phyloP scores from a whole-genome alignment of 1,140 invertebrate species.

The Drosophila kurseongensis region DNA sequence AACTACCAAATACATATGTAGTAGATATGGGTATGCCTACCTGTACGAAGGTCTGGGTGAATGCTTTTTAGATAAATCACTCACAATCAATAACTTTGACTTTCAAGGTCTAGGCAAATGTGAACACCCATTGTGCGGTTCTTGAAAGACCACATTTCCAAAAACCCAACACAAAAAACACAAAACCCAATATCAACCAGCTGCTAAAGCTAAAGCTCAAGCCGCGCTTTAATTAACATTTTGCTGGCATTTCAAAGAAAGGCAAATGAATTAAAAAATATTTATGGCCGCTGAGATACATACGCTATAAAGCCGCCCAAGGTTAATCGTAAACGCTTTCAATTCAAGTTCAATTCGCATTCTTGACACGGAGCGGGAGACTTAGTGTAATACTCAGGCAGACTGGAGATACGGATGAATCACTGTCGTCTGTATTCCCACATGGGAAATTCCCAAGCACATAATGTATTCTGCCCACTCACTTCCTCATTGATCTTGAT shows the following conservation, averaged over 20 bases:
- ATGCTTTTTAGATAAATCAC: constrained; percentile 58
- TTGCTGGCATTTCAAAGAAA: constrained; percentile 46
- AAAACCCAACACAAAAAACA: neutral
- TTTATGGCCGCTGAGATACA: constrained; percentile 13
- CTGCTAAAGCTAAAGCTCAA: constrained; percentile 6
- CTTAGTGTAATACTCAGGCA: neutral
- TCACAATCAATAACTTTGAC: constrained; percentile 38
- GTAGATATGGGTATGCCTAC: neutral
- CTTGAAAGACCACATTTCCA: constrained; percentile 13
- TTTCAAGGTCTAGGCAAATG: constrained; percentile 61
- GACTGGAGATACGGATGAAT: constrained; percentile 27
- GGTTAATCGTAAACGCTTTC: constrained; percentile 54
- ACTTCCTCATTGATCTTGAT: constrained; percentile 45
- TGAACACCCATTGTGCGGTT: constrained; percentile 53
- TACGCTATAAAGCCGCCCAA: constrained; percentile 34
- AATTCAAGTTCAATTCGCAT: constrained; percentile 75
- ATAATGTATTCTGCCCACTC: constrained; percentile 41
- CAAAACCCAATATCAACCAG: neutral
- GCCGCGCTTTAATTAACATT: constrained; percentile 46
- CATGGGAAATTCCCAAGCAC: constrained; percentile 39
- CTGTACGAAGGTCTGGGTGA: constrained; percentile 25
- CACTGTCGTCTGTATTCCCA: constrained; percentile 28
- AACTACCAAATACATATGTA: constrained; percentile 13
- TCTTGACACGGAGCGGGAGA: constrained; percentile 35
- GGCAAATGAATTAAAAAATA: constrained; percentile 30